Evolutionary conservation across 1,140 invertebrate species (phyloP).

Genomic region (Rhizoglyphus robini): DNA sequence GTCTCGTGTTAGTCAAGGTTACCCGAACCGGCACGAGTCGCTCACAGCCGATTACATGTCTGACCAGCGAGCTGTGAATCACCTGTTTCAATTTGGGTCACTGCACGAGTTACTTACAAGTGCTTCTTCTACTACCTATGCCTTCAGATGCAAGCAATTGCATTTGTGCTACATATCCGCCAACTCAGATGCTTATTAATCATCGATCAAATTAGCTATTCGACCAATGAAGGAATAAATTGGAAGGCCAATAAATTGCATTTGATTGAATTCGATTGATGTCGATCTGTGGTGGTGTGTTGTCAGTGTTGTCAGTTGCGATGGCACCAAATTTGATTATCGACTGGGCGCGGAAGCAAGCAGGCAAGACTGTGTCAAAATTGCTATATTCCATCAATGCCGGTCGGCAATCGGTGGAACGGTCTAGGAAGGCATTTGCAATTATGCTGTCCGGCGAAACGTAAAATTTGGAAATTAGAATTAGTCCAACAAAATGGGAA

Average conservation of each 20-base stretch:
- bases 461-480: conserved; percentile 21
- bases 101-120: no score
- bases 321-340: not conserved
- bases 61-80: not conserved
- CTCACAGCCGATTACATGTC: not conserved
- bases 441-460: conserved; percentile 20
- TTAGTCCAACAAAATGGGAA: not conserved
- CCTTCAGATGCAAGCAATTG: not conserved
- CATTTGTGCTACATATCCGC: not conserved
- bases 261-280: not conserved
- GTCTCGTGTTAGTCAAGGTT: not conserved
- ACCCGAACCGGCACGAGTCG: not conserved
- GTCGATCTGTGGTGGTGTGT: no score
- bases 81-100: not conserved
- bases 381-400: not conserved
- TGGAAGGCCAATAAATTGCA: not conserved
- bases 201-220: not conserved
- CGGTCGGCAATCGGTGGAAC: not conserved
- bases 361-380: not conserved
- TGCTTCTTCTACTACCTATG: not conserved
- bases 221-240: not conserved
- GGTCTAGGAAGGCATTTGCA: conserved; percentile 9
- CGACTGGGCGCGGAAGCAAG: not conserved
- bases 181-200: not conserved
- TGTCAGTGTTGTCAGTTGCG: no score